Evolutionary conservation across 2,888 invertebrate genomes (phyloP).

Genomic region (Alentia gelatinosa): DNA sequence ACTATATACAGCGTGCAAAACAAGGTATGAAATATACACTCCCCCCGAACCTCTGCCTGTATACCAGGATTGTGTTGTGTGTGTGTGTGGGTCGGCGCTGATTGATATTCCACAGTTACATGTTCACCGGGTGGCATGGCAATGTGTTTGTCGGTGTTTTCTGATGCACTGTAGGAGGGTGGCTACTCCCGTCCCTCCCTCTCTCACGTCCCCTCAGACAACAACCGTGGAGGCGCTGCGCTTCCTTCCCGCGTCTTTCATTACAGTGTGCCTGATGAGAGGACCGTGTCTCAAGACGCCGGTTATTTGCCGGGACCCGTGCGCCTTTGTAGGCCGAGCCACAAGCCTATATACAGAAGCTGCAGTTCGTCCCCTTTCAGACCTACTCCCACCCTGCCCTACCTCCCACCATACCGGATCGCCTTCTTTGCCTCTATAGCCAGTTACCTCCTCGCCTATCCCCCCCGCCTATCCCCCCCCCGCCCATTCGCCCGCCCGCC

Average conservation of each 20-base stretch:
- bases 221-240: background rate
- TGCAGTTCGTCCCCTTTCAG: background rate
- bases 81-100: background rate
- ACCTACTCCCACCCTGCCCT: background rate
- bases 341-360: background rate
- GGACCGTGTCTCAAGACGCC: background rate
- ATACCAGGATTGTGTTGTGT: no score
- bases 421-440: background rate
- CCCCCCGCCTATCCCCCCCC: background rate
- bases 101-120: background rate
- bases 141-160: background rate
- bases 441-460: background rate
- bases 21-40: no score
- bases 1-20: background rate
- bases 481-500: background rate
- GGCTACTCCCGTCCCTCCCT: no score
- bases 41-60: no score
- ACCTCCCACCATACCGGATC: background rate
- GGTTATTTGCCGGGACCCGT: background rate
- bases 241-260: slow-evolving; percentile 8
- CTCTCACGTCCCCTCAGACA: background rate
- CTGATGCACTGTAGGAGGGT: background rate
- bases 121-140: background rate
- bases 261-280: background rate
- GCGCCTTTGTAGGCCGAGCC: slow-evolving; percentile 8